phyloP scores from a whole-genome alignment of 2,113 vertebrate genomes.

The Ptychochromis oligacanthus region DNA sequence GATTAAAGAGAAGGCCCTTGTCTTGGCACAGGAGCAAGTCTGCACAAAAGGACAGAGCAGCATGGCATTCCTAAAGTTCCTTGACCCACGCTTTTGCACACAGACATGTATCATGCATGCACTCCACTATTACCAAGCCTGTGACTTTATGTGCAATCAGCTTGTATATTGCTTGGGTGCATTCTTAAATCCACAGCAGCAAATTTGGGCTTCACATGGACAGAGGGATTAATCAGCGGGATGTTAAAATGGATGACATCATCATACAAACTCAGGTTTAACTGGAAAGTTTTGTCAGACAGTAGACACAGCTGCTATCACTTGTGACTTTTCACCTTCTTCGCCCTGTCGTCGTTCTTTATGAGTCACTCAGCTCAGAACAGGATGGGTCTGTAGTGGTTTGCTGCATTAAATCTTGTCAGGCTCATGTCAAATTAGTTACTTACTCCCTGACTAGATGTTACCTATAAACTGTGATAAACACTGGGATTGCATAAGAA shows the following conservation, averaged over 20 bases:
- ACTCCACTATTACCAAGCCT: slow-evolving; percentile 54
- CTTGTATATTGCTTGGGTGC: slow-evolving; percentile 74
- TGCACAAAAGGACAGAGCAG: slow-evolving; percentile 56
- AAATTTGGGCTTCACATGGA: slow-evolving; percentile 71
- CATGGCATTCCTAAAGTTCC: slow-evolving; percentile 67
- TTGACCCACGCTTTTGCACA: slow-evolving; percentile 48
- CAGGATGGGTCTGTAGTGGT: slow-evolving; percentile 18
- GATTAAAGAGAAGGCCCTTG: slow-evolving; percentile 58
- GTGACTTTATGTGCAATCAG: slow-evolving; percentile 76
- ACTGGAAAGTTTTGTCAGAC: slow-evolving; percentile 45
- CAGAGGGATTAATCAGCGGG: slow-evolving; percentile 76
- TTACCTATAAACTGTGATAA: slow-evolving; percentile 51
- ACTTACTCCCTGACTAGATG: slow-evolving; percentile 39
- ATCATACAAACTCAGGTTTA: slow-evolving; percentile 51
- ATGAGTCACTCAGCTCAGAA: slow-evolving; percentile 14
- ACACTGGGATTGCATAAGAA: slow-evolving; percentile 10
- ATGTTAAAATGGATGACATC: slow-evolving; percentile 72
- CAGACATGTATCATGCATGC: not conserved
- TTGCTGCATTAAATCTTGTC: slow-evolving; percentile 45
- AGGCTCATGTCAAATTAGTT: slow-evolving; percentile 28
- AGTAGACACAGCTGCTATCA: slow-evolving; percentile 24
- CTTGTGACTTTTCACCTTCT: slow-evolving; percentile 34
- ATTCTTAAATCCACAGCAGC: slow-evolving; percentile 72
- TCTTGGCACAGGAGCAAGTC: slow-evolving; percentile 52
- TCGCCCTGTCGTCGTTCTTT: slow-evolving; percentile 20